These are phyloP conservation scores for Ascidia mentula DNA, from an alignment of 23 tunicate species.

Conservation along the genomic window DNA sequence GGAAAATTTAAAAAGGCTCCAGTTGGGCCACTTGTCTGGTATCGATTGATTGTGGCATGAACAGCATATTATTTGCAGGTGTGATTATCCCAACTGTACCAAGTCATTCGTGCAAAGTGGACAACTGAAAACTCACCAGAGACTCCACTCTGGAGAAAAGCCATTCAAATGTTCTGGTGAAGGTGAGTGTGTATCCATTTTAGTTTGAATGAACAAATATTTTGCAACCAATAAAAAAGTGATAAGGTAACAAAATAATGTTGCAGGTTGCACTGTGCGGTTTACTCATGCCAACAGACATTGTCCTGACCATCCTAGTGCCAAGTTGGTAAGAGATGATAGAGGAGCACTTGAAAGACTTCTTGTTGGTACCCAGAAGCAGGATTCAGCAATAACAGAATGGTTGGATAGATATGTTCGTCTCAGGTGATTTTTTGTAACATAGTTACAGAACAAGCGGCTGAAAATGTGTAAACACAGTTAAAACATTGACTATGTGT, in stretches of 20 bases:
- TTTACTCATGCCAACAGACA: constrained; percentile 92
- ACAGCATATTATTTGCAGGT: constrained; percentile 47
- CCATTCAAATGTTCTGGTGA: constrained; percentile 84
- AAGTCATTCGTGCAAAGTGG: constrained; percentile 95
- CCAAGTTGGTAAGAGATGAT: constrained; percentile 80
- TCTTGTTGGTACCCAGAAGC: constrained; percentile 36
- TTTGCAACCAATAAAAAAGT: too few species aligned
- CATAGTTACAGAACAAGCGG: background rate
- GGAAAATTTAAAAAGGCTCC: background rate
- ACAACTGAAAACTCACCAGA: constrained; percentile 84
- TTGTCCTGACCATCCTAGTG: constrained; percentile 78
- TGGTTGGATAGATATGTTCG: constrained; percentile 78
- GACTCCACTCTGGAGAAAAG: constrained; percentile 89
- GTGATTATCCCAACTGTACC: constrained; percentile 86
- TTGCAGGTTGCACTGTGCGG: constrained; percentile 72
- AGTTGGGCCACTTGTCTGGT: background rate
- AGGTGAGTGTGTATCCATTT: constrained; percentile 10
- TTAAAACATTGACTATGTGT: background rate
- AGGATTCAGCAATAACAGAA: constrained; percentile 53
- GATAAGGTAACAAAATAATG: background rate
- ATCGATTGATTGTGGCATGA: background rate
- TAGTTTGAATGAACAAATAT: too few species aligned
- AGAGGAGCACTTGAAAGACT: constrained; percentile 75
- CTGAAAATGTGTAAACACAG: background rate
- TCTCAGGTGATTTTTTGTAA: constrained; percentile 34